phyloP scores from a whole-genome alignment of 1,140 invertebrate species.

The Drosophila parabipectinata region DNA sequence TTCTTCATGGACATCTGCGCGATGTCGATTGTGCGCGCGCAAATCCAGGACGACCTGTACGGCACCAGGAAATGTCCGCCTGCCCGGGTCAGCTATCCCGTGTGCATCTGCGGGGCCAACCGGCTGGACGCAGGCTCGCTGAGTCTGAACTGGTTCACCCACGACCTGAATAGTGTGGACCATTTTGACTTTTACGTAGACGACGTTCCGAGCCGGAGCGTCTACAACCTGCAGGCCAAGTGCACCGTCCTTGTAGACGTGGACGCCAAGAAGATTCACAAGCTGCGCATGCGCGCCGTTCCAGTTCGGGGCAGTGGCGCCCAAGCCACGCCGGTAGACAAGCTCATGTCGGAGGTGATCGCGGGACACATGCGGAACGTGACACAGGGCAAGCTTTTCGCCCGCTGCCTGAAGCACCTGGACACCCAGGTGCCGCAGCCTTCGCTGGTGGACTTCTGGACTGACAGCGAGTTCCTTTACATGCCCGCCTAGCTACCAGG shows the following conservation, averaged over 20 bases:
- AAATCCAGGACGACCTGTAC: slow-evolving; percentile 20
- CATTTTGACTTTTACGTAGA: slow-evolving; percentile 64
- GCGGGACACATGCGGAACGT: slow-evolving; percentile 35
- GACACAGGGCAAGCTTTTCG: slow-evolving; percentile 34
- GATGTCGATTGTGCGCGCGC: slow-evolving; percentile 28
- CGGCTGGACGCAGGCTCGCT: slow-evolving; percentile 38
- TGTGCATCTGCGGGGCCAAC: slow-evolving; percentile 36
- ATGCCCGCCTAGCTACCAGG: slow-evolving; percentile 24
- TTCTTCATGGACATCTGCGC: slow-evolving; percentile 64
- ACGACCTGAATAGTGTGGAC: slow-evolving; percentile 44
- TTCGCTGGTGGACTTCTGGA: slow-evolving; percentile 56
- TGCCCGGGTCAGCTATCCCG: slow-evolving; percentile 34
- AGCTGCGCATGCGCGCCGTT: slow-evolving; percentile 37
- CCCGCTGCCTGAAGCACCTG: slow-evolving; percentile 15
- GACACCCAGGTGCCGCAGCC: slow-evolving; percentile 16
- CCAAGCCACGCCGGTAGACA: slow-evolving; percentile 27
- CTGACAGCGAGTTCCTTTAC: slow-evolving; percentile 61
- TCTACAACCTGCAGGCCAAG: slow-evolving; percentile 34
- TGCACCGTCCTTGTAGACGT: slow-evolving; percentile 54
- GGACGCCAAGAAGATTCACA: slow-evolving; percentile 33
- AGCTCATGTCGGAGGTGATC: slow-evolving; percentile 42
- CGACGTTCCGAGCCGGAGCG: slow-evolving; percentile 11
- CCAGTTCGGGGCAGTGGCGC: slow-evolving; percentile 13
- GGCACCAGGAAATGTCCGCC: slow-evolving; percentile 22
- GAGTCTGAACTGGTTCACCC: slow-evolving; percentile 49